Evolutionary conservation across 2,113 vertebrate genomes (phyloP), one percentile per base, ranked within the genome.

Genomic region (Lontra canadensis): DNA sequence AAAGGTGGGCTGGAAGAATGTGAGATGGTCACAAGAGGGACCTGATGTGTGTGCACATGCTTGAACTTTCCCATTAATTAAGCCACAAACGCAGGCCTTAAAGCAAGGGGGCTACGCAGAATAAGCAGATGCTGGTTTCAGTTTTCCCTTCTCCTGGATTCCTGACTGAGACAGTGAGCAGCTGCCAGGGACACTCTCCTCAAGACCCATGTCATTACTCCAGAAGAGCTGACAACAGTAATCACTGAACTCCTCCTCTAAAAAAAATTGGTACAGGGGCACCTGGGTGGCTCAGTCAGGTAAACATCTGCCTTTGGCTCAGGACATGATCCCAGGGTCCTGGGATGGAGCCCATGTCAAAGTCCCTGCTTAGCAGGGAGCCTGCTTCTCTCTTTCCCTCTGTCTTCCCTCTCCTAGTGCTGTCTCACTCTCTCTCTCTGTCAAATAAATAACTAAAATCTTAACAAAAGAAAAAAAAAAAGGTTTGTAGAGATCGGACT

Each of bases 51-150:
- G 76, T 79, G 57, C 7, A 76, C 2, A 47, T 31, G 25, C 85
- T 94, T 79, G 69, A 96, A 87, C 52, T 83, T 96, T 47, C 39
- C n/a, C n/a, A 59, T 57, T 84, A 67, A 76, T 25, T 71, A 93
- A 90, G 49, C 21, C 61, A 79, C 92, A 23, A 42, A 71, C 57
- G 42, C 11, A 93, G 71, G 15, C 86, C 95, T 95, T 87, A 88
- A 89, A 89, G 76, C 21, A 80, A 94, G 55, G 74, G 71, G 11
- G 2, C 10, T 57, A 47, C 7, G 57, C 3, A 36, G 31, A 25
- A 1, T 44, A 88, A 90, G 9, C 31, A 59, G 52, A 76, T 69
- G 18, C 65, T 95, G 91, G 52, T 84, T 94, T 82, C 15, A 25
- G 18, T n/a, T 91, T 92, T 23, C 17, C 21, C 61, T 74, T 87